A percentile compares a stretch with the other conserved stretches of the same genome.
Conservation (phyloP, 2,888 invertebrate species). For the Cactoblastis cactorum region DNA sequence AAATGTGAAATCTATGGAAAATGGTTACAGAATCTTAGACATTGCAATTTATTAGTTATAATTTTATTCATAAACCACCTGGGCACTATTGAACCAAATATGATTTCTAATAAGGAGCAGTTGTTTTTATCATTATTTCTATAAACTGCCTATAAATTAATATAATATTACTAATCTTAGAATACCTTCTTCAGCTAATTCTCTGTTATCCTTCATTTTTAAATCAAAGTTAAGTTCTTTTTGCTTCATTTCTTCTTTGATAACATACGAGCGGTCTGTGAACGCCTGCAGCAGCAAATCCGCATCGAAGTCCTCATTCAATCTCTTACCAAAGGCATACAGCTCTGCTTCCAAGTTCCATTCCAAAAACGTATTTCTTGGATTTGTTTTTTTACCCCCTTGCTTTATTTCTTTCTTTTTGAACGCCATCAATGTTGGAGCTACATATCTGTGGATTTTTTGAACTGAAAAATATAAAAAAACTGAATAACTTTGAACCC, state of each 20-base stretch:
- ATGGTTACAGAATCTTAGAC: constrained; percentile 9
- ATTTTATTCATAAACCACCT: too few species aligned
- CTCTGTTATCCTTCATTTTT: constrained; percentile 82
- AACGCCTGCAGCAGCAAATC: constrained; percentile 87
- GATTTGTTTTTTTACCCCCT: constrained; percentile 73
- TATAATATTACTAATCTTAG: background rate
- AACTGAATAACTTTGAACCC: background rate
- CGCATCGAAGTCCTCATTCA: constrained; percentile 89
- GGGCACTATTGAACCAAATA: background rate
- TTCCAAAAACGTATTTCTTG: constrained; percentile 83
- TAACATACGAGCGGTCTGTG: constrained; percentile 87
- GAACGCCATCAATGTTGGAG: constrained; percentile 83
- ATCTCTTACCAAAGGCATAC: constrained; percentile 91
- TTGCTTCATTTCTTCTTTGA: constrained; percentile 84
- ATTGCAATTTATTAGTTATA: too few species aligned
- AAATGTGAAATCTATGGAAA: too few species aligned
- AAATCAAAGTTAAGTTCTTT: constrained; percentile 85
- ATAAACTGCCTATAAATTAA: too few species aligned
- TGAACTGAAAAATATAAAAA: constrained; percentile 36
- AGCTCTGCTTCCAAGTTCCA: constrained; percentile 95
- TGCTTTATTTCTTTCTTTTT: constrained; percentile 78
- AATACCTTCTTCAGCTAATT: constrained; percentile 82
- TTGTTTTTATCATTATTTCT: too few species aligned
- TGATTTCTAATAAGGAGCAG: too few species aligned
- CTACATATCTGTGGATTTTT: constrained; percentile 81